Evolutionary conservation across 2,113 vertebrate species (phyloP).

Genomic region (Talpa occidentalis): DNA sequence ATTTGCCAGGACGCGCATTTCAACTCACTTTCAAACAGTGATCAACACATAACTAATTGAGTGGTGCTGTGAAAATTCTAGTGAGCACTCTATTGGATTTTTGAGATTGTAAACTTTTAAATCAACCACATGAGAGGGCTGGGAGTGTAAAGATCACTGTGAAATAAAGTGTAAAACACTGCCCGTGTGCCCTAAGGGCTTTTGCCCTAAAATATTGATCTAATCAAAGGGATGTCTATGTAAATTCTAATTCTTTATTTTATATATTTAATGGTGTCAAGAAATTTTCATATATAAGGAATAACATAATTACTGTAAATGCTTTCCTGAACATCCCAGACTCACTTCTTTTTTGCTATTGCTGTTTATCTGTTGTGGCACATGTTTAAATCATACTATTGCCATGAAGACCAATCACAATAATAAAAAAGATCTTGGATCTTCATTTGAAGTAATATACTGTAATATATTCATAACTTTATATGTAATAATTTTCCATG

Average conservation of each 20-base stretch:
- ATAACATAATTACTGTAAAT: too few relatives aligned
- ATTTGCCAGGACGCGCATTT: background rate
- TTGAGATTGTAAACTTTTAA: background rate
- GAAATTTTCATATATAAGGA: background rate
- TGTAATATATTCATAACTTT: background rate
- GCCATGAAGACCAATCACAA: background rate
- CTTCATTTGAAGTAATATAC: background rate
- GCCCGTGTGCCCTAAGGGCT: background rate
- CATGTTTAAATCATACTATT: background rate
- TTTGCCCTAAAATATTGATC: background rate
- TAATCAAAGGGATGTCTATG: background rate
- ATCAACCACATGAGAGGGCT: background rate
- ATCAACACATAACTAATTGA: background rate
- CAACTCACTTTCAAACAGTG: constrained; percentile 11
- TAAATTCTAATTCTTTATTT: background rate
- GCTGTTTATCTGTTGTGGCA: background rate
- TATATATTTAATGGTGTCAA: background rate
- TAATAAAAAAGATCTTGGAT: background rate
- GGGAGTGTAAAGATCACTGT: background rate
- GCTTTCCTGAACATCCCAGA: background rate
- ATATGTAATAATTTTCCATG: background rate
- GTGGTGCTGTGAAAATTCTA: background rate
- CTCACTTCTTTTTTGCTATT: background rate
- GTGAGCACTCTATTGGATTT: background rate
- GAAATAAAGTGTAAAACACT: background rate